Percentiles rank a stretch among this genome's conserved stretches.
Conservation (phyloP, 2,888 invertebrate species). For the Nemoura dubitans region DNA sequence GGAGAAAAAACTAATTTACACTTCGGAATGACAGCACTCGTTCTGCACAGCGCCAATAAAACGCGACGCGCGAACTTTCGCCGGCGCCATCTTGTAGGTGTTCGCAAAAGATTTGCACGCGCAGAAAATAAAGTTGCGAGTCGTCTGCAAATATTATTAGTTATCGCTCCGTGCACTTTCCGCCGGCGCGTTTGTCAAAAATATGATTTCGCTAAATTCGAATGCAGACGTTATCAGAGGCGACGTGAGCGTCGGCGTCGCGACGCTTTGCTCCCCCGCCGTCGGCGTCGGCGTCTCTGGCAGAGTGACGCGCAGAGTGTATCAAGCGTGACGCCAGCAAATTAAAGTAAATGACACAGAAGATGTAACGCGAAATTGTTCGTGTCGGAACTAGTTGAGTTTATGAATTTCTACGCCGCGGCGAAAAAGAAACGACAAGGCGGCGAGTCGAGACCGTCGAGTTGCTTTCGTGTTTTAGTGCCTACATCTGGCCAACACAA, state of each 20-base stretch:
- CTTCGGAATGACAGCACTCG: neutral
- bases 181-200: slow-evolving; percentile 13
- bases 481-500: neutral
- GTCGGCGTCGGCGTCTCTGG: neutral
- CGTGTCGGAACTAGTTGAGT: neutral
- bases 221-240: slow-evolving; percentile 16
- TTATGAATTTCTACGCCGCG: neutral
- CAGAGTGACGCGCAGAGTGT: neutral
- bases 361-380: slow-evolving; percentile 18
- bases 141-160: slow-evolving; percentile 8
- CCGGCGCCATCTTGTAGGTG: neutral
- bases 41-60: neutral
- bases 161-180: neutral
- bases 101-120: neutral
- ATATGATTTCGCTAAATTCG: neutral
- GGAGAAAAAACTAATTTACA: slow-evolving; percentile 19
- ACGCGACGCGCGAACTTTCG: neutral
- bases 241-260: neutral
- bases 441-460: neutral
- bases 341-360: slow-evolving; percentile 30
- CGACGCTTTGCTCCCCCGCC: neutral
- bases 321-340: slow-evolving; percentile 33
- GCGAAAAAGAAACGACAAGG: neutral
- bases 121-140: neutral
- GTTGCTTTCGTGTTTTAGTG: neutral